Evolutionary conservation across 2,797 vertebrate genomes (phyloP).

Genomic region (Oceanodroma leucorhoa): DNA sequence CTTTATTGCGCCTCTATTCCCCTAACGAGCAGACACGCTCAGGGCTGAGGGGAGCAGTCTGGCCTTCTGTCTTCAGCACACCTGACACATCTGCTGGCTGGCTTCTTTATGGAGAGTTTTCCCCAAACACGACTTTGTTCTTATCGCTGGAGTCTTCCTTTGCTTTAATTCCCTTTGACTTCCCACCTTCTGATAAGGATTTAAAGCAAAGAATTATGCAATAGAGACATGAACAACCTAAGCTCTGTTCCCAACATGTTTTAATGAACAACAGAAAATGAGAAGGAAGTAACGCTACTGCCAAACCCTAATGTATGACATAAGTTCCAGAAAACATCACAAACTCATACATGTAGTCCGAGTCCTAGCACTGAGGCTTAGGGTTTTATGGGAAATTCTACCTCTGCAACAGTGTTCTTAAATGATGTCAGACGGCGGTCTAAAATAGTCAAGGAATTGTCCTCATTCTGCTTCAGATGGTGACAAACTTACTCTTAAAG

Average conservation of each 20-base stretch:
- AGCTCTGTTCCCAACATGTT: conserved; percentile 42
- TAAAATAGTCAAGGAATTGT: background rate
- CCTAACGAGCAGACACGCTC: background rate
- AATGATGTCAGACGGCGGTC: background rate
- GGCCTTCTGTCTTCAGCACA: background rate
- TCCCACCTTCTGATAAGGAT: conserved; percentile 41
- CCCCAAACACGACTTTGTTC: background rate
- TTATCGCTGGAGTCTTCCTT: background rate
- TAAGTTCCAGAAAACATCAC: conserved; percentile 4
- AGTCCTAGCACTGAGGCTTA: background rate
- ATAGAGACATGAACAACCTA: conserved; percentile 2
- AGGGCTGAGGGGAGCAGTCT: background rate
- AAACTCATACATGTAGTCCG: background rate
- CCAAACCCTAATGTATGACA: conserved; percentile 47
- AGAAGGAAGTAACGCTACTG: conserved; percentile 40
- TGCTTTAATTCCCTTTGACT: conserved; percentile 50
- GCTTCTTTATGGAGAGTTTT: background rate
- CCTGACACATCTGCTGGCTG: background rate
- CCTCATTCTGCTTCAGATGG: background rate
- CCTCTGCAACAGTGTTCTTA: background rate
- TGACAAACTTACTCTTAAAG: background rate
- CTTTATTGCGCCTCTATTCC: background rate
- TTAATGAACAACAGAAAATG: conserved; percentile 72
- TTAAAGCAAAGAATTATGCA: conserved; percentile 17
- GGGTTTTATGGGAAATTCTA: background rate